Base-by-base conservation (phyloP, 2,888 invertebrate genomes). In the Melanostoma mellinum region DNA sequence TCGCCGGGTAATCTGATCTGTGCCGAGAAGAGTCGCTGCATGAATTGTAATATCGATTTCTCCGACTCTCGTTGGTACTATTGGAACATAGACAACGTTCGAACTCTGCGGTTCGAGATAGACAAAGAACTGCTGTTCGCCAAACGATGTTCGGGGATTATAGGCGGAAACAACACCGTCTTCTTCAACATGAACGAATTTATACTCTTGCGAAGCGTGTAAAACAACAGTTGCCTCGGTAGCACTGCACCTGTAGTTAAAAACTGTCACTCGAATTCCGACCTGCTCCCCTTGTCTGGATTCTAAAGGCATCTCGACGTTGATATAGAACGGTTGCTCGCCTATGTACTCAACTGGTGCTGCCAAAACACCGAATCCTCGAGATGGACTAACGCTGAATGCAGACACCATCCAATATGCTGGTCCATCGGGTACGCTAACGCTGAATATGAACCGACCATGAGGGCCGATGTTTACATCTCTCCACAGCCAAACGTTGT, bases 121-220 rank as follows among this genome's bases (percentile, higher is more conserved):
- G 87, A 97, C 94, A 91, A 97, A 96, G 92, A 97, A 97, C 91
- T 98, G 97, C 91, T 97, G 97, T 92, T 98, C 97, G 84, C 97
- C 97, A 90, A 93, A 95, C 3, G 97, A 96, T 4, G 97, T 97
- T 85, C 96, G 93, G 0, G 98, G 97, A 89, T 94, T 95, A 92
- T 97, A 97, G 0, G 97, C 96, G 1, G 74, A 0, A 0, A 95
- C 95, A 68, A 95, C 94, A 53, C 97, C 97, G 87, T 95, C 94
- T 87, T 95, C 94, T 90, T 96, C 97, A n/a, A 97, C 97, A 88
- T 97, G 97, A 48, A 97, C 95, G 88, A 96, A 97, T 91, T 95
- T 95, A 90, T 97, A 97, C 89, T 97, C 95, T 0, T 93, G 93
- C 5, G 97, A 97, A 46, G 95, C 95, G 55, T 94, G 93, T 20